phyloP scores from a whole-genome alignment of 1,140 invertebrate genomes.

The Triops cancriformis region DNA sequence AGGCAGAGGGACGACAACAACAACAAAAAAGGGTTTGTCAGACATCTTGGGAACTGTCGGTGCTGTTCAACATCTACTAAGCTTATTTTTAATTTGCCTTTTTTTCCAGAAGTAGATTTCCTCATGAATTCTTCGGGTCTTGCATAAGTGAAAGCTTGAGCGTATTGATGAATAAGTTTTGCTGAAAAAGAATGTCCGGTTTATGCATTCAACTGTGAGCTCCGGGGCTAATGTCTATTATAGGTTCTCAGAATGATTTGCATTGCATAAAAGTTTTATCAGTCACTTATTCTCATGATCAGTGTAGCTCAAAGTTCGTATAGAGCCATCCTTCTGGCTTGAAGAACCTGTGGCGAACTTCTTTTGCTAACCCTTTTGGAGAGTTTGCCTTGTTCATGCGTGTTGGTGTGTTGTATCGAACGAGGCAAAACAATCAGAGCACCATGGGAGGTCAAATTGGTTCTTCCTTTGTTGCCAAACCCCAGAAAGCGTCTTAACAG shows the following conservation, averaged over 20 bases:
- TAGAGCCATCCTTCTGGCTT: not conserved
- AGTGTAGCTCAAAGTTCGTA: not conserved
- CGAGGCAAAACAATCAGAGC: constrained; percentile 12
- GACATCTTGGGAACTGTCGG: no score
- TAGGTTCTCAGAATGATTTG: not conserved
- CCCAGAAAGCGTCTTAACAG: not conserved
- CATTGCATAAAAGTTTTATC: constrained; percentile 4
- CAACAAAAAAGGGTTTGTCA: not conserved
- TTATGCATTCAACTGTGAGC: constrained; percentile 5
- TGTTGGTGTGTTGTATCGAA: not conserved
- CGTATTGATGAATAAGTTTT: no score
- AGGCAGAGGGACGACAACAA: not conserved
- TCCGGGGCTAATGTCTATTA: not conserved
- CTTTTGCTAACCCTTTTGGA: not conserved
- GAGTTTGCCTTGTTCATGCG: not conserved
- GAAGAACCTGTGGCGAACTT: not conserved
- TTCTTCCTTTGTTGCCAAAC: not conserved
- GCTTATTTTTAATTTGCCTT: no score
- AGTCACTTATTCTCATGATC: constrained; percentile 6
- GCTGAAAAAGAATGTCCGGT: not conserved
- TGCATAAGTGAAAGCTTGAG: no score
- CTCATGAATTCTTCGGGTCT: no score
- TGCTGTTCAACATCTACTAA: no score
- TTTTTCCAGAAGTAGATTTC: no score
- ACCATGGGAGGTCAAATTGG: constrained; percentile 5